Evolutionary conservation across 2,888 invertebrate species (phyloP).

Genomic region (Diaprepes abbreviatus): DNA sequence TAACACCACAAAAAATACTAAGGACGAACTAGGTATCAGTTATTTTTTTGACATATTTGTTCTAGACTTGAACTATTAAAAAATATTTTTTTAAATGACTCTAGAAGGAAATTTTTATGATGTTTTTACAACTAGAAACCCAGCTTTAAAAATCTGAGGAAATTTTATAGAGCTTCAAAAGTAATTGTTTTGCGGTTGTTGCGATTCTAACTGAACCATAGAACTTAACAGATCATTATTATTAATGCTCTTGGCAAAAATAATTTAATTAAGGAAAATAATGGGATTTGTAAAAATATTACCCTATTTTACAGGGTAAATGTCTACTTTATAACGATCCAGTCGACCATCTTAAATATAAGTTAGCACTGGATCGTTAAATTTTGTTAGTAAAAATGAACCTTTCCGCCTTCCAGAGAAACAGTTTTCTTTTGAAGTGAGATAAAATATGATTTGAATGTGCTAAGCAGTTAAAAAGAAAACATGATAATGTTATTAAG

Average conservation of each 20-base stretch:
- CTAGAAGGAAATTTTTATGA: too few species aligned
- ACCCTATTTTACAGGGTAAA: neutral
- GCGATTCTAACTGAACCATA: neutral
- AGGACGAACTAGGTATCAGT: too few species aligned
- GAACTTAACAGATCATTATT: neutral
- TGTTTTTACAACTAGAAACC: too few species aligned
- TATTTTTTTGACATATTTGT: too few species aligned
- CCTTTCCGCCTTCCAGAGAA: constrained; percentile 50
- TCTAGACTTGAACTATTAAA: too few species aligned
- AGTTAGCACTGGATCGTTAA: constrained; percentile 59
- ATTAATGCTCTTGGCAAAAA: neutral
- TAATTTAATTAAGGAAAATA: neutral
- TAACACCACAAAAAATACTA: too few species aligned
- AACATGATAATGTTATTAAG: too few species aligned
- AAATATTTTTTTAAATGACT: too few species aligned
- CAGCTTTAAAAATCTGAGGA: too few species aligned
- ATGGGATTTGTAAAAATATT: neutral
- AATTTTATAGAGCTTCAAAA: neutral
- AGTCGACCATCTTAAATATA: constrained; percentile 3
- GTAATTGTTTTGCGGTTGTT: too few species aligned
- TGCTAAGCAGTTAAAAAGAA: too few species aligned
- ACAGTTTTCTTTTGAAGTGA: neutral
- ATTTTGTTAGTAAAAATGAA: constrained; percentile 62
- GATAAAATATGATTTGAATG: constrained; percentile 21
- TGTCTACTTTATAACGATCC: constrained; percentile 33